Conservation (phyloP, 2,113 vertebrate genomes). For the Pardalotus punctatus region DNA sequence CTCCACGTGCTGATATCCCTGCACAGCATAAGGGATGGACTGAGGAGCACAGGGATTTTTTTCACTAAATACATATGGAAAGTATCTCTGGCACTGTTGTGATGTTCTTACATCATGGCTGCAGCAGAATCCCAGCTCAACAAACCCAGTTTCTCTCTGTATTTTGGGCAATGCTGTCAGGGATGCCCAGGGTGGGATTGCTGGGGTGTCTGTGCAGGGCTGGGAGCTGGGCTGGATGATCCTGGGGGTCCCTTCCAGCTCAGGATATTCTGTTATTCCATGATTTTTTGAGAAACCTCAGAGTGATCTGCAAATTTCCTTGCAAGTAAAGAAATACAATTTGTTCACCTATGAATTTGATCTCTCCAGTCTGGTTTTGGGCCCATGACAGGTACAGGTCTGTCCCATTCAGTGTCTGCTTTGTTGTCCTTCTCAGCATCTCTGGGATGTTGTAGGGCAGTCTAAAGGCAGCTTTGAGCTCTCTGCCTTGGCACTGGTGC, state of each 20-base stretch:
- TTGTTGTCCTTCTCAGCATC: background rate
- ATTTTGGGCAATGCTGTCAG: background rate
- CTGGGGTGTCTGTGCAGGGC: background rate
- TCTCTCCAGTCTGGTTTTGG: background rate
- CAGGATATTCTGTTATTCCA: background rate
- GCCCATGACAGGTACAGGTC: background rate
- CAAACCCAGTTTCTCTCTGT: background rate
- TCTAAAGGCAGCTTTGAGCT: background rate
- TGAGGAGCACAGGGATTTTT: background rate
- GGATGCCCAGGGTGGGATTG: background rate
- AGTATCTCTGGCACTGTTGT: background rate
- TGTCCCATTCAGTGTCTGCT: background rate
- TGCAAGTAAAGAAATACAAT: background rate
- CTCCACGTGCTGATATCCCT: accelerated
- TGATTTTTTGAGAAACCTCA: background rate
- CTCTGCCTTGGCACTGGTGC: background rate
- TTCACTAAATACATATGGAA: background rate
- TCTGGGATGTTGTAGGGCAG: background rate
- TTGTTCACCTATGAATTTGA: background rate
- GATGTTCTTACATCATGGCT: background rate
- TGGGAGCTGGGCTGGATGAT: background rate
- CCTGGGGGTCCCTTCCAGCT: background rate
- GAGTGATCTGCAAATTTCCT: background rate
- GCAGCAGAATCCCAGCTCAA: background rate
- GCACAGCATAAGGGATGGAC: background rate